A percentile compares a stretch with the other conserved stretches of the same genome.
These are phyloP conservation scores for Eubucco bourcierii DNA, from an alignment of 2,113 vertebrate genomes.

Conservation along the genomic window DNA sequence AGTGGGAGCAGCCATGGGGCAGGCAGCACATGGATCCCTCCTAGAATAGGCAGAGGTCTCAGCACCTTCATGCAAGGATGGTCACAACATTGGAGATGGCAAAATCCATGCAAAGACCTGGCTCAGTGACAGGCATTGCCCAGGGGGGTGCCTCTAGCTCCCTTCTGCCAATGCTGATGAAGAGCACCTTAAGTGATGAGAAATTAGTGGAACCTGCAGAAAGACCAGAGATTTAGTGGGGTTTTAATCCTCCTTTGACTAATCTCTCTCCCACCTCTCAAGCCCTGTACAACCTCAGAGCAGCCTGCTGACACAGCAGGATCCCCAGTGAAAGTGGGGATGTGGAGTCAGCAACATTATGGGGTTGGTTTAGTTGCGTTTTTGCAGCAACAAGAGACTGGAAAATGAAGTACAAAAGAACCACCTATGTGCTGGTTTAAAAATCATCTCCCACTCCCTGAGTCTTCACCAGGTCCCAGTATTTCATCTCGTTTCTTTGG, in stretches of 20 bases:
- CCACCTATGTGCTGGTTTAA: accelerated
- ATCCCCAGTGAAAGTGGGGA: neutral
- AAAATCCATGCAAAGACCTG: neutral
- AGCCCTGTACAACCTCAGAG: neutral
- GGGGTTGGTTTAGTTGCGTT: too few species aligned
- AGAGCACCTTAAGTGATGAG: accelerated
- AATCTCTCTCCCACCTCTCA: neutral
- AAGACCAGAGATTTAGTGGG: too few species aligned
- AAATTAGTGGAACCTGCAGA: neutral
- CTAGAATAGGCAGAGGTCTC: neutral
- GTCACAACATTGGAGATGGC: accelerated
- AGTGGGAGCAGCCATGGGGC: neutral
- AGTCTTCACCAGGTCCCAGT: accelerated
- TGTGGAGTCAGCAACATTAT: accelerated
- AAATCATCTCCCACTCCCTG: neutral
- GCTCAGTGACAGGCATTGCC: neutral
- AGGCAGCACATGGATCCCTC: too few species aligned
- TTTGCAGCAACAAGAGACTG: neutral
- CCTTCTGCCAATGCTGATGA: neutral
- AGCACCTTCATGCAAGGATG: accelerated
- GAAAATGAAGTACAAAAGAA: neutral
- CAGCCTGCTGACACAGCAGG: too few species aligned
- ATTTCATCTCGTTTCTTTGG: accelerated
- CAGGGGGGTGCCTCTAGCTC: accelerated
- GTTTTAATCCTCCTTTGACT: neutral